phyloP scores from a whole-genome alignment of 2,797 vertebrate species.

The Aldrovandia affinis region DNA sequence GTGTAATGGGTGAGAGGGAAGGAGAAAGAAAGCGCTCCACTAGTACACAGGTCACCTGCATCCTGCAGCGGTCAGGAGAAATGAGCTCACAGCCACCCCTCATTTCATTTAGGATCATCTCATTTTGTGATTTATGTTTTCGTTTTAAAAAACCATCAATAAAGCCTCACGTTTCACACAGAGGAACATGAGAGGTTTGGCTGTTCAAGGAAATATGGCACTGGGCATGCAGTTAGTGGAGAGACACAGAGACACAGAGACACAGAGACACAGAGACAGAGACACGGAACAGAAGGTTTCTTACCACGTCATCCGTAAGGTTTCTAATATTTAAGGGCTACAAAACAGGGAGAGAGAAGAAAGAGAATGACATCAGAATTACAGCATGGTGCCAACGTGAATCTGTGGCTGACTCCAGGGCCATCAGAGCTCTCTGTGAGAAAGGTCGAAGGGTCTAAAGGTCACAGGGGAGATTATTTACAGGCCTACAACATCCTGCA shows the following conservation, averaged over 20 bases:
- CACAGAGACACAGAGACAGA: conserved; percentile 11
- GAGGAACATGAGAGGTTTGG: no score
- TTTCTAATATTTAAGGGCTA: conserved; percentile 93
- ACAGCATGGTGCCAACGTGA: conserved; percentile 29
- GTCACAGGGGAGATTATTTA: no score
- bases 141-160: no score
- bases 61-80: not conserved
- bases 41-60: not conserved
- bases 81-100: not conserved
- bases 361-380: conserved; percentile 48
- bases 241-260: conserved; percentile 8
- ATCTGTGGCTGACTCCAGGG: not conserved
- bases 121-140: no score
- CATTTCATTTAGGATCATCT: no score
- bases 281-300: conserved; percentile 58
- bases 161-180: no score
- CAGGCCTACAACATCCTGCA: not conserved
- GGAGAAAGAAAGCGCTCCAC: not conserved
- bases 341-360: conserved; percentile 66
- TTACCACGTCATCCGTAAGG: conserved; percentile 97
- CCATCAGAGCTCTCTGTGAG: not conserved
- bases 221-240: conserved; percentile 4
- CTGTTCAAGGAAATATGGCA: no score
- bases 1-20: not conserved
- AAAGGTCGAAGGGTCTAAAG: no score